phyloP scores from a whole-genome alignment of 2,797 vertebrate genomes.

The Hypotaenidia philippensis region DNA sequence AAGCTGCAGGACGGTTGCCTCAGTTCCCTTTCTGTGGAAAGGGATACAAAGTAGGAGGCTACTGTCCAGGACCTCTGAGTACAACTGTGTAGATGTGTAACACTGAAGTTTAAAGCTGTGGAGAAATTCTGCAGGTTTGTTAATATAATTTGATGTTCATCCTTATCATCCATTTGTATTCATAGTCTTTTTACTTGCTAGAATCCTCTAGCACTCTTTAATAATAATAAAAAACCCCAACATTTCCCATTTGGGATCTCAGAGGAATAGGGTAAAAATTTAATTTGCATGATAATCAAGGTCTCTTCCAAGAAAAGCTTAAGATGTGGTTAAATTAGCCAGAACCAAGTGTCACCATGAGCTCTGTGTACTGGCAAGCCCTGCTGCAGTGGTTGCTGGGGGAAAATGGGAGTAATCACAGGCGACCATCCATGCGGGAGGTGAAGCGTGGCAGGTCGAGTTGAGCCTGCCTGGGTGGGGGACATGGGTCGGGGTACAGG shows the following conservation, averaged over 20 bases:
- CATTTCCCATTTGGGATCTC: neutral
- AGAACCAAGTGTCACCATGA: neutral
- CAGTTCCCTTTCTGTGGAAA: neutral
- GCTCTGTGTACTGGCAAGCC: neutral
- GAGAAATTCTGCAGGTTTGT: neutral
- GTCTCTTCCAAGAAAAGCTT: neutral
- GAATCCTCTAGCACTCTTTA: neutral
- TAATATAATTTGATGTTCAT: neutral
- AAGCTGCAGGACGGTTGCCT: neutral
- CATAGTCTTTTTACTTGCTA: neutral
- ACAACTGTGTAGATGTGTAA: neutral
- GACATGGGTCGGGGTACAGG: too few relatives aligned
- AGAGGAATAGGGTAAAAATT: neutral
- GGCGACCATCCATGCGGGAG: neutral
- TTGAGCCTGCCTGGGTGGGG: neutral
- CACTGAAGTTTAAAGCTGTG: neutral
- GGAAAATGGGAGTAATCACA: neutral
- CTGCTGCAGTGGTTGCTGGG: neutral
- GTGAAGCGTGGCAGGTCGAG: neutral
- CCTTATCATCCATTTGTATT: neutral
- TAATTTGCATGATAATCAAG: neutral
- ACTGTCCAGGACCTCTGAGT: neutral
- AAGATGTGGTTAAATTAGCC: neutral
- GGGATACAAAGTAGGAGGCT: neutral
- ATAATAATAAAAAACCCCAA: neutral